These are phyloP conservation scores for Drosophila prosaltans DNA, from an alignment of 1,140 invertebrate genomes.

Conservation along the genomic window DNA sequence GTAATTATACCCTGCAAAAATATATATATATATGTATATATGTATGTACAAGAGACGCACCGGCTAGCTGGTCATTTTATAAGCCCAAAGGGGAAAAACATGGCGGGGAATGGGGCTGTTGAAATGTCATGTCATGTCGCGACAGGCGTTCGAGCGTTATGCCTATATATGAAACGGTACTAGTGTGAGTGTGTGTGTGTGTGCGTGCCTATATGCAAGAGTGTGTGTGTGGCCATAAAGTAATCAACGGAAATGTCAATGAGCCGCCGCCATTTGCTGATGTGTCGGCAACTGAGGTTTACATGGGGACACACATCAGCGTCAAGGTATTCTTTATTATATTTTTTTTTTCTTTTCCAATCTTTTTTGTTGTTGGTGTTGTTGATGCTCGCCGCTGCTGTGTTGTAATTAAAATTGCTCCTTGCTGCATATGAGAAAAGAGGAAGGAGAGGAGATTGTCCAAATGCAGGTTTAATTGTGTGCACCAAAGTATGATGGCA, in stretches of 20 bases:
- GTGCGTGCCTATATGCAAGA: constrained; percentile 7
- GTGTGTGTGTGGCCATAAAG: constrained; percentile 65
- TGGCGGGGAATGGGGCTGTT: constrained; percentile 36
- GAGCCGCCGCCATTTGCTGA: constrained; percentile 78
- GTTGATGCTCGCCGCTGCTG: constrained; percentile 34
- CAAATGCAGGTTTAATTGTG: constrained; percentile 62
- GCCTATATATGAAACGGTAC: constrained; percentile 12
- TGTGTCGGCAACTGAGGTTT: constrained; percentile 77
- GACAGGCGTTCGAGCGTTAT: constrained; percentile 68
- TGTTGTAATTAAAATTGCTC: constrained; percentile 75
- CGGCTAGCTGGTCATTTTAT: neutral
- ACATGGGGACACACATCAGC: constrained; percentile 57
- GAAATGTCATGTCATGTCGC: constrained; percentile 74
- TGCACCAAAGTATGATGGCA: constrained; percentile 34
- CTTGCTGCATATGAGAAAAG: constrained; percentile 52
- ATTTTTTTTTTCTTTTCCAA: neutral
- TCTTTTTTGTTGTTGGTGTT: constrained; percentile 34
- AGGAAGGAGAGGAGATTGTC: constrained; percentile 46
- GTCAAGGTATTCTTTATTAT: constrained; percentile 45
- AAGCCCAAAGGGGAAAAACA: neutral
- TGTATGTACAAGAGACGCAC: constrained; percentile 2
- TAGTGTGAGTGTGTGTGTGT: constrained; percentile 18
- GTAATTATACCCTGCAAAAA: constrained; percentile 46
- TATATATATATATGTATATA: neutral
- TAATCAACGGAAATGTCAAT: constrained; percentile 82